Percentiles rank a stretch among this genome's conserved stretches.
Evolutionary conservation across 2,113 vertebrate species (phyloP).

Genomic region (Hylia prasina): DNA sequence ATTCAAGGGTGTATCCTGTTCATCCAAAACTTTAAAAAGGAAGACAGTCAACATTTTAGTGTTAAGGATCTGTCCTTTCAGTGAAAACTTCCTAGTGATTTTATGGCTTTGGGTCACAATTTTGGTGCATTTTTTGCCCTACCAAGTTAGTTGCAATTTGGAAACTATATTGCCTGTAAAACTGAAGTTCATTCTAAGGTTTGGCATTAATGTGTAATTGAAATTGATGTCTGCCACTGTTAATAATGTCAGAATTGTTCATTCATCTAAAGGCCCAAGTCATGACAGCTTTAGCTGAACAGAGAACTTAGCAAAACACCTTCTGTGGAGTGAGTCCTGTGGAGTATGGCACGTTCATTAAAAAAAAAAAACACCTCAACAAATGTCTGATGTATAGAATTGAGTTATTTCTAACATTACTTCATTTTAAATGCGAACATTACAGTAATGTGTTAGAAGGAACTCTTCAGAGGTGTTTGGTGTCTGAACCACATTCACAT

Average conservation of each 20-base stretch:
- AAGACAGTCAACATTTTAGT: background rate
- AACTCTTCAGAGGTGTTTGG: background rate
- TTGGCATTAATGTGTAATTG: background rate
- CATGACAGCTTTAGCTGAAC: background rate
- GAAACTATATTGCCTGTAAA: background rate
- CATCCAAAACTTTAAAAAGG: background rate
- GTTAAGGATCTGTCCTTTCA: background rate
- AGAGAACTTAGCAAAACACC: background rate
- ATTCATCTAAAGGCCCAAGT: background rate
- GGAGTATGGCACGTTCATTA: background rate
- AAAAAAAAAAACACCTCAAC: background rate
- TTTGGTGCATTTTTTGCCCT: background rate
- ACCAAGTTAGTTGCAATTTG: background rate
- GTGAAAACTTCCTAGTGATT: background rate
- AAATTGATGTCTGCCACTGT: background rate
- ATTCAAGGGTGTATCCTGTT: background rate
- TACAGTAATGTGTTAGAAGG: background rate
- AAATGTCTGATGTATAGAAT: background rate
- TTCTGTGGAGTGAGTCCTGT: background rate
- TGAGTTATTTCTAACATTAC: background rate
- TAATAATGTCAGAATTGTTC: background rate
- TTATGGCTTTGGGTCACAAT: background rate
- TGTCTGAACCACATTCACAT: background rate
- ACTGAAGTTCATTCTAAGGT: background rate
- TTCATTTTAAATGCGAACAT: background rate